Percentiles rank a stretch among this genome's conserved stretches.
Evolutionary conservation across 2,888 invertebrate species (phyloP).

Genomic region (Drosophila anomelani): DNA sequence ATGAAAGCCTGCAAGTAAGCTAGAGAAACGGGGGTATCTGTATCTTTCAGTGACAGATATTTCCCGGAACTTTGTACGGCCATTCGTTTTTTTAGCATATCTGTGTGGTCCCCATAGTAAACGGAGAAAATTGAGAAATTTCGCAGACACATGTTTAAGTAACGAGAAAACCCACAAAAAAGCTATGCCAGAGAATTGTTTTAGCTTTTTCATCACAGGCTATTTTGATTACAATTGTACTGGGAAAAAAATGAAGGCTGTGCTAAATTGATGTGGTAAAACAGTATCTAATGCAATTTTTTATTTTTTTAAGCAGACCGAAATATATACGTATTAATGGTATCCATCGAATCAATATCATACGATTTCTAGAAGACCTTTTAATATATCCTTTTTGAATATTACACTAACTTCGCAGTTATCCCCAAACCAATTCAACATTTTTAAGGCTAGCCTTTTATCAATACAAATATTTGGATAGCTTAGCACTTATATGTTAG

Average conservation of each 20-base stretch:
- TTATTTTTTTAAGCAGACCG: background rate
- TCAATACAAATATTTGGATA: constrained; percentile 62
- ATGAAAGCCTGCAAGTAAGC: constrained; percentile 51
- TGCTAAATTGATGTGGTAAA: background rate
- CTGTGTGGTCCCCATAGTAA: constrained; percentile 60
- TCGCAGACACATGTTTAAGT: constrained; percentile 8
- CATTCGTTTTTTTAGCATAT: constrained; percentile 75
- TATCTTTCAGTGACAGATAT: constrained; percentile 72
- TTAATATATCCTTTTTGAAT: background rate
- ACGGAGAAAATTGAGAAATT: constrained; percentile 50
- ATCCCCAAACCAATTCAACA: too few relatives aligned
- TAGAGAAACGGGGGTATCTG: constrained; percentile 53
- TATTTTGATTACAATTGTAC: constrained; percentile 11
- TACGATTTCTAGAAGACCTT: too few relatives aligned
- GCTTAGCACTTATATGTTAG: constrained; percentile 39
- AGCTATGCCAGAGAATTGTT: background rate
- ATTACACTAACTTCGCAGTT: background rate
- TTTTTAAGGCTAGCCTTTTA: constrained; percentile 4
- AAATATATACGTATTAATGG: background rate
- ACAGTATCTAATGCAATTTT: background rate
- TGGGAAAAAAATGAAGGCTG: background rate
- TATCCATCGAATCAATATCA: too few relatives aligned
- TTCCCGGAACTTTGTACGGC: constrained; percentile 67
- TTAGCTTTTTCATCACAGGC: background rate
- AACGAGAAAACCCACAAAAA: constrained; percentile 8